Evolutionary conservation across 1,140 invertebrate species (phyloP).

Genomic region (Lordiphosa mommai): DNA sequence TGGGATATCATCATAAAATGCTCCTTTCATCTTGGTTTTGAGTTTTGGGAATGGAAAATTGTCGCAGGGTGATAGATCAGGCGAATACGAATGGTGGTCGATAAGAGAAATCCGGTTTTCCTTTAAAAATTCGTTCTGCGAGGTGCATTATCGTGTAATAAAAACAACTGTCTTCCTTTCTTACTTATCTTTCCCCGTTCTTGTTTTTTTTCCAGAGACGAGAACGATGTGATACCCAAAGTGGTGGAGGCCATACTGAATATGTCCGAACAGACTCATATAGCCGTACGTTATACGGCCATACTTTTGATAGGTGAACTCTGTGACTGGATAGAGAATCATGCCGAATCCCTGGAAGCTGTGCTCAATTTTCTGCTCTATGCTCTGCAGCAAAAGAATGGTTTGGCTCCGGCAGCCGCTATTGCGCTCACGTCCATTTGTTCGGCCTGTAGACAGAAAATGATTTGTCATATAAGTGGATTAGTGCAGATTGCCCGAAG

Average conservation of each 20-base stretch:
- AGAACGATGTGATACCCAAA: slow-evolving; percentile 94
- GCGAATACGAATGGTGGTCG: too few species aligned
- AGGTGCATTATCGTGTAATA: too few species aligned
- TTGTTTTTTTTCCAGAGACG: slow-evolving; percentile 84
- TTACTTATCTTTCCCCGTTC: not conserved
- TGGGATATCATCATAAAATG: too few species aligned
- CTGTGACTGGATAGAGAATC: slow-evolving; percentile 96
- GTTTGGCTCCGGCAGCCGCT: slow-evolving; percentile 89
- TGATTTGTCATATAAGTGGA: slow-evolving; percentile 89
- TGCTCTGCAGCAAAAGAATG: slow-evolving; percentile 86
- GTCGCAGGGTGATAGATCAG: too few species aligned
- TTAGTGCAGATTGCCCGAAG: slow-evolving; percentile 90
- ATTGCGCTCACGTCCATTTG: slow-evolving; percentile 85
- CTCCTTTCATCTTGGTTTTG: too few species aligned
- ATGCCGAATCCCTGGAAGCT: slow-evolving; percentile 89
- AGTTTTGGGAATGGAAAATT: too few species aligned
- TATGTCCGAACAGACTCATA: slow-evolving; percentile 91
- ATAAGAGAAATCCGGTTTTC: too few species aligned
- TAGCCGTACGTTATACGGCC: slow-evolving; percentile 93
- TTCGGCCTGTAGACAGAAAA: slow-evolving; percentile 88
- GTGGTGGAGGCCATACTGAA: slow-evolving; percentile 94
- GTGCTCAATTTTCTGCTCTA: slow-evolving; percentile 89
- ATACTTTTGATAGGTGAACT: slow-evolving; percentile 94
- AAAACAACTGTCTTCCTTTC: not conserved
- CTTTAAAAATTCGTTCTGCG: too few species aligned